Conservation (phyloP, 37 sponge, comb jelly and placozoan genomes). For the Bolinopsis microptera region DNA sequence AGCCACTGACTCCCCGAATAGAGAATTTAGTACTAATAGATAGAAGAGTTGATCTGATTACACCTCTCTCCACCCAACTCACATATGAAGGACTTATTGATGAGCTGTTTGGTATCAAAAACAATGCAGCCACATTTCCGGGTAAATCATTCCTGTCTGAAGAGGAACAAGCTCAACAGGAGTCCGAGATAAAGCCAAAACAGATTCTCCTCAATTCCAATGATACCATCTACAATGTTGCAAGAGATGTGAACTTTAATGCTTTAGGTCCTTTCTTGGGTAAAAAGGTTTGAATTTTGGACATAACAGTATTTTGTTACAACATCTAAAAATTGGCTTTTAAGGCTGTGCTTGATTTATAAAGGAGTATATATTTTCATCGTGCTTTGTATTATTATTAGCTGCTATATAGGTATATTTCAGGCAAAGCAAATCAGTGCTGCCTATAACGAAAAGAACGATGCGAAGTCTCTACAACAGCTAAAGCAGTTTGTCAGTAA, state of each 20-base stretch:
- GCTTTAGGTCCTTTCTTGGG: conserved; percentile 81
- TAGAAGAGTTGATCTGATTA: conserved; percentile 89
- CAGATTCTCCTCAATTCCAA: conserved; percentile 61
- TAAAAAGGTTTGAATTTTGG: conserved; percentile 67
- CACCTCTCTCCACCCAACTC: conserved; percentile 90
- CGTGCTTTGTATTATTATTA: too few relatives aligned
- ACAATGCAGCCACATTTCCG: conserved; percentile 67
- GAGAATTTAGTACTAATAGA: conserved; percentile 86
- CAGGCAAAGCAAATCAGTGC: conserved; percentile 83
- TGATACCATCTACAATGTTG: conserved; percentile 77
- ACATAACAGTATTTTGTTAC: too few relatives aligned
- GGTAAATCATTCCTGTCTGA: conserved; percentile 27
- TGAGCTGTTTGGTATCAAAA: conserved; percentile 85
- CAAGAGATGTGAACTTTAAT: conserved; percentile 90
- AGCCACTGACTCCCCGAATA: conserved; percentile 73
- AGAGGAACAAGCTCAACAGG: not conserved
- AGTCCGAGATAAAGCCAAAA: not conserved
- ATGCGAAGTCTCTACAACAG: conserved; percentile 83
- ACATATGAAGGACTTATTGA: conserved; percentile 98
- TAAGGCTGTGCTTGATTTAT: too few relatives aligned
- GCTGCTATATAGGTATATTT: too few relatives aligned
- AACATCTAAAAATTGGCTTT: too few relatives aligned
- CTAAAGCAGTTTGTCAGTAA: conserved; percentile 94
- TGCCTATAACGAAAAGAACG: conserved; percentile 74
- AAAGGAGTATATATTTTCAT: too few relatives aligned